Evolutionary conservation across 2,888 invertebrate genomes (phyloP).

Genomic region (Alsophila aescularia): DNA sequence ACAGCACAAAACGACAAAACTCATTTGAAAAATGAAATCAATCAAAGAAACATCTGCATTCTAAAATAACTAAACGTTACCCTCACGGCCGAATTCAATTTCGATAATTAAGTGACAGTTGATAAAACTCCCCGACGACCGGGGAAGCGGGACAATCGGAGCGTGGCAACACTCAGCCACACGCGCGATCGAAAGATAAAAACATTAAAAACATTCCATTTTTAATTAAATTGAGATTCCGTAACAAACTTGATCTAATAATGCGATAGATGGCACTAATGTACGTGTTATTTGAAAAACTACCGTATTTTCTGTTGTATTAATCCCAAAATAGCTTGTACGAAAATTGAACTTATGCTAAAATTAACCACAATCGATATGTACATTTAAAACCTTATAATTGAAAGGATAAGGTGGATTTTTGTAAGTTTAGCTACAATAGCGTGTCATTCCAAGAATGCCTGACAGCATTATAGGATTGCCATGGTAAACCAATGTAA

Average conservation of each 20-base stretch:
- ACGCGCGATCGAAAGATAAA: conserved; percentile 70
- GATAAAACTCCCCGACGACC: conserved; percentile 44
- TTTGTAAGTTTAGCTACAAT: conserved; percentile 47
- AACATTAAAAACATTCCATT: conserved; percentile 54
- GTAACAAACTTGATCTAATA: conserved; percentile 55
- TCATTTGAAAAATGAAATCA: conserved; percentile 49
- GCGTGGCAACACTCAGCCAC: conserved; percentile 73
- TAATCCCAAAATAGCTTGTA: conserved; percentile 1
- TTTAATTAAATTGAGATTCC: conserved; percentile 83
- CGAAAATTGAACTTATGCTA: neutral
- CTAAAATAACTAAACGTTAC: conserved; percentile 44
- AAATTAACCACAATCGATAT: neutral
- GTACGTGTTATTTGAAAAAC: neutral
- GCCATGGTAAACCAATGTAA: conserved; percentile 74
- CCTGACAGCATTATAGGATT: conserved; percentile 69
- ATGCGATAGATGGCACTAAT: conserved; percentile 38
- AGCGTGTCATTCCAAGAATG: conserved; percentile 63
- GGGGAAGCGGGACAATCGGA: conserved; percentile 52
- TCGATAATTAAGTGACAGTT: conserved; percentile 76
- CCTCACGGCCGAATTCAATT: conserved; percentile 64
- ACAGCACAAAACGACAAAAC: conserved; percentile 14
- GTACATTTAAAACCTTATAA: conserved; percentile 37
- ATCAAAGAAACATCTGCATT: conserved; percentile 46
- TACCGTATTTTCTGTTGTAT: neutral
- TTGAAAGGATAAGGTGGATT: conserved; percentile 49